Evolutionary conservation across 30 jellyfish, hydroid and myxozoan genomes (phyloP), one percentile per base, ranked within the genome.

Genomic region (Chrysaora quinquecirrha): DNA sequence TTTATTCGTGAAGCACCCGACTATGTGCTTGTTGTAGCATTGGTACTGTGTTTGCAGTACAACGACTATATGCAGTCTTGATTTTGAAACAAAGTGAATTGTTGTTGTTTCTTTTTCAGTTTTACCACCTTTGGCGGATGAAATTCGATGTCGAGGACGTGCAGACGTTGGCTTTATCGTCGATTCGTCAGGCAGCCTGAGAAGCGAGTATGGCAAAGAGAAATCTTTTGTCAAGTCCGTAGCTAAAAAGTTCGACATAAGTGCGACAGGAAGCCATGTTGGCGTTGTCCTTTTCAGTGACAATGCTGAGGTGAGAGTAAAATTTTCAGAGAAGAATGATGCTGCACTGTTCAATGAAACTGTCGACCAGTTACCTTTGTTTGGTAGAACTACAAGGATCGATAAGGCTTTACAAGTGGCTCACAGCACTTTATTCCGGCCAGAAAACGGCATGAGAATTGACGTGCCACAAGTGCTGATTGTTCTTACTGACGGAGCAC

Each of bases 161-260:
- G 87, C 76, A 20, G 91, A 87, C 63, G 65, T 87, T 87, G 89
- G 71, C 30, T 70, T 87, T 71, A 43, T 74, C 21, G 73, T 84
- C 60, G 95, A 84, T 60, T 75, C 95, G 10, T 84, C 95, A 14
- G 88, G 70, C 54, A 84, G 95, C 30, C 58, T 84, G 49, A 60
- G 48, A 29, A 64, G 29, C 3, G 69, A 64, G 35, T 84, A 73
- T 60, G 69, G 19, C 4, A 56, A 84, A n/a, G 95, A 75, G 63
- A 84, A 84, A 35, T 28, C 14, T 46, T 84, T 84, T 32, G 88
- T 84, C 47, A 84, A 84, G 60, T 34, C 28, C 34, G 34, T 84
- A 16, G 88, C 85, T 9, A 32, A n/a, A 6, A 49, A 34, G 0
- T 74, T 84, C 65, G 83, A 66, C 50, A 46, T 84, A 19, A 29